Conservation (phyloP, 1,140 invertebrate genomes). For the Zaprionus camerounensis region DNA sequence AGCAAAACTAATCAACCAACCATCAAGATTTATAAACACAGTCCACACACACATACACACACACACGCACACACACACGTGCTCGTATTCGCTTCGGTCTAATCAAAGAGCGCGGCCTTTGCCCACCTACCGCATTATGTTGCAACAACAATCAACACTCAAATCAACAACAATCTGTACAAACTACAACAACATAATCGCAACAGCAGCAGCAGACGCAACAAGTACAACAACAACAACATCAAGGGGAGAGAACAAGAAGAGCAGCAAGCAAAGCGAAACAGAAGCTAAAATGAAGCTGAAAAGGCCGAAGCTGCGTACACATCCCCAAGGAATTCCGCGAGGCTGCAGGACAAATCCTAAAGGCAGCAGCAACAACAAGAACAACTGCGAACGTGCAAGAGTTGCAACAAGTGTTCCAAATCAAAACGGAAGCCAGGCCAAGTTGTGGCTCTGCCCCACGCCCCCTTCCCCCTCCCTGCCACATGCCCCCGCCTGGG, state of each 20-base stretch:
- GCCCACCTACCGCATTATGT: slow-evolving; percentile 57
- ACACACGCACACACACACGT: not conserved
- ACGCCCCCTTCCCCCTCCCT: not conserved
- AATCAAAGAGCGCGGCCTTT: slow-evolving; percentile 44
- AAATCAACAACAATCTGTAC: slow-evolving; percentile 78
- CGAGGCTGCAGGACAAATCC: slow-evolving; percentile 65
- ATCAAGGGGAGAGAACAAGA: slow-evolving; percentile 33
- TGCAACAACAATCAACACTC: slow-evolving; percentile 78
- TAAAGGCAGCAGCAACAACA: slow-evolving; percentile 21
- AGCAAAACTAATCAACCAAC: not conserved
- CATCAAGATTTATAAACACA: not conserved
- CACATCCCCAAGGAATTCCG: slow-evolving; percentile 76
- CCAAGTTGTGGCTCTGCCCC: slow-evolving; percentile 15
- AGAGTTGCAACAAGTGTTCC: slow-evolving; percentile 67
- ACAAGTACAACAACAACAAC: slow-evolving; percentile 53
- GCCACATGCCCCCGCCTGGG: not conserved
- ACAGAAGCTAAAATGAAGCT: slow-evolving; percentile 36
- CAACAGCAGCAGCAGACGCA: not conserved
- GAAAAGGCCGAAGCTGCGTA: slow-evolving; percentile 42
- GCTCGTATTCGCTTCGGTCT: slow-evolving; percentile 15
- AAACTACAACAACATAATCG: slow-evolving; percentile 80
- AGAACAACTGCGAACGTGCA: slow-evolving; percentile 23
- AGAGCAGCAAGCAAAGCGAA: slow-evolving; percentile 8
- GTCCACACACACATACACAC: not conserved
- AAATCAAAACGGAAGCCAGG: slow-evolving; percentile 78